Evolutionary conservation across 1,140 invertebrate species (phyloP).

Genomic region (Paramacrobiotus metropolitanus): DNA sequence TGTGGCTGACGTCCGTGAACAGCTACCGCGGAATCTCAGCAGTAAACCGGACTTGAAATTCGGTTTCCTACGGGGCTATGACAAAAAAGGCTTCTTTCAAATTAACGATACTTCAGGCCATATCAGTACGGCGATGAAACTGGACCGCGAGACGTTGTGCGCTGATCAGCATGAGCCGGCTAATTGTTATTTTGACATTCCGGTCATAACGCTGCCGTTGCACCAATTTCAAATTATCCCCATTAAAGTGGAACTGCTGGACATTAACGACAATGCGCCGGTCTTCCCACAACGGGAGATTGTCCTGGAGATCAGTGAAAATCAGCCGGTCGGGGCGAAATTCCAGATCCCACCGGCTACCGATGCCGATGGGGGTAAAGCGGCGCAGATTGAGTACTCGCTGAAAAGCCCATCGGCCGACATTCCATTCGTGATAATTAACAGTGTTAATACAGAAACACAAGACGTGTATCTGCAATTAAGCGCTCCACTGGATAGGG

Average conservation of each 20-base stretch:
- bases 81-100: constrained; percentile 1
- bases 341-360: neutral
- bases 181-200: constrained; percentile 2
- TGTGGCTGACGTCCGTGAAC: neutral
- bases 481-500: constrained; percentile 39
- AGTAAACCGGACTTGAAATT: neutral
- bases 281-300: neutral
- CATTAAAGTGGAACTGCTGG: neutral
- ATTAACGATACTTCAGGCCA: neutral
- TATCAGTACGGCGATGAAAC: neutral
- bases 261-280: constrained; percentile 3
- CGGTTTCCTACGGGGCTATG: neutral
- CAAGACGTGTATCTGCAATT: constrained; percentile 1
- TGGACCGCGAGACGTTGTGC: constrained; percentile 2
- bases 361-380: neutral
- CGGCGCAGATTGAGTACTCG: neutral
- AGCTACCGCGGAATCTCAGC: neutral
- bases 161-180: neutral
- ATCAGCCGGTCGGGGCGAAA: neutral
- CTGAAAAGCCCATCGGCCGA: neutral
- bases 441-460: neutral
- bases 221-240: constrained; percentile 3
- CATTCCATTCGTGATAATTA: constrained; percentile 5
- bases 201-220: neutral
- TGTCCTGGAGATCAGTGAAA: neutral